Evolutionary conservation across 2,113 vertebrate genomes (phyloP), one percentile per base, ranked within the genome.

Genomic region (Peromyscus polionotus): DNA sequence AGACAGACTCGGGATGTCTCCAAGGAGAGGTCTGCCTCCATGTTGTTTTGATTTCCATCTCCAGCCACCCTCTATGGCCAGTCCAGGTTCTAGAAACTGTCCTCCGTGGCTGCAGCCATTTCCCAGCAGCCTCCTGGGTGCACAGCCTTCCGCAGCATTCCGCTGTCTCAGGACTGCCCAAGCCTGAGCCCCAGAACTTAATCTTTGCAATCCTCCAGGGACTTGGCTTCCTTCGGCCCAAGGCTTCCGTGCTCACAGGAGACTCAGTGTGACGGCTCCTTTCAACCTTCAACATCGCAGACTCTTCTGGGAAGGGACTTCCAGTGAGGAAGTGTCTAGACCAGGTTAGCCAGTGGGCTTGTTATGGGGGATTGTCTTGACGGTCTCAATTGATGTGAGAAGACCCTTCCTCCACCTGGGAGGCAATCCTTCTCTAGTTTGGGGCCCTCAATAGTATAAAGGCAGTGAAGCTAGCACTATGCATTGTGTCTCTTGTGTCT

Each of bases 61-160:
- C 8, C 0, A 3, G 24, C 2, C 2, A 0, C 20, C 76, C 48
- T 85, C 28, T 24, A 0, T 0, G 16, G 63, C 51, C 4, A 28
- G 59, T 22, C 33, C 4, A 48, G 19, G 65, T 10, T n/a, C 76
- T 24, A 19, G n/a, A 48, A 45, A 31, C 33, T 63, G n/a, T 75
- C 24, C 42, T 68, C 17, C 3, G 20, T 4, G 11, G 59, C 4
- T 1, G 5, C 13, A 8, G 10, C 17, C 9, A 0, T 22, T 10
- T 6, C 0, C 88, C 16, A 7, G 68, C 4, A n/a, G 45, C 59
- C n/a, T 76, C 39, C 59, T 20, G 16, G 39, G 10, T 24, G 4
- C 33, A 33, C 42, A 19, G 20, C 11, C 11, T 48, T 33, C 42
- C 11, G 1, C 75, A 17, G 16, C 73, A 33, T 70, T 83, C 10